These are phyloP conservation scores for Anhinga anhinga DNA, from an alignment of 2,113 vertebrate genomes.

Conservation along the genomic window DNA sequence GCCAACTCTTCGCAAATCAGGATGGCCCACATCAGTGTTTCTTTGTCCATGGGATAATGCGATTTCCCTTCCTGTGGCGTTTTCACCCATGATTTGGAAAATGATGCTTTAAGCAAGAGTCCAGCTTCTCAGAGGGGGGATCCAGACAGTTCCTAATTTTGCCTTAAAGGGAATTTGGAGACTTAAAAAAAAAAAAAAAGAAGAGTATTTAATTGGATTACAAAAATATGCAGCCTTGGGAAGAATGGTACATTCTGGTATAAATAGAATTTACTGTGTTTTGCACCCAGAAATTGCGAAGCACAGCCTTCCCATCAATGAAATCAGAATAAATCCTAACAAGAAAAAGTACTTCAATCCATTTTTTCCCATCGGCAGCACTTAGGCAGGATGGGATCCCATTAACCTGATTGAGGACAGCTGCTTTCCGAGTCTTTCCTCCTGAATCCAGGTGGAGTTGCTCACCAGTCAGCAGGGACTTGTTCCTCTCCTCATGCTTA, in stretches of 20 bases:
- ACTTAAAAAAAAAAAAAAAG: background rate
- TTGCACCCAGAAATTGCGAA: background rate
- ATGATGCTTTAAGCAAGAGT: background rate
- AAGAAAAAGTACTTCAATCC: background rate
- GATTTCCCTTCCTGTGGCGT: background rate
- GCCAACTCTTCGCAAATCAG: constrained; percentile 35
- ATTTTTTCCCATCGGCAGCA: background rate
- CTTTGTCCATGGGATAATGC: constrained; percentile 17
- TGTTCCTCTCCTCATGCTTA: background rate
- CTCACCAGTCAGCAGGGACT: background rate
- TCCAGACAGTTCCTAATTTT: background rate
- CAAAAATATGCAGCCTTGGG: background rate
- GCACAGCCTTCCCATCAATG: background rate
- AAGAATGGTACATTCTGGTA: background rate
- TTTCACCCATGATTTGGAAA: background rate
- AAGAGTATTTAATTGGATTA: background rate
- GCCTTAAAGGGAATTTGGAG: background rate
- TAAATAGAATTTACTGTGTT: background rate
- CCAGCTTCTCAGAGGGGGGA: background rate
- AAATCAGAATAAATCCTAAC: background rate
- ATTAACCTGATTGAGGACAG: background rate
- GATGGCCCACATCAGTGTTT: constrained; percentile 48
- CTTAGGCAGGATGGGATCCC: background rate
- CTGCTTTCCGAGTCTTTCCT: background rate
- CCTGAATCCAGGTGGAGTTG: background rate